Evolutionary conservation across 2,113 vertebrate genomes (phyloP).

Genomic region (Plecturocebus donacophilus): DNA sequence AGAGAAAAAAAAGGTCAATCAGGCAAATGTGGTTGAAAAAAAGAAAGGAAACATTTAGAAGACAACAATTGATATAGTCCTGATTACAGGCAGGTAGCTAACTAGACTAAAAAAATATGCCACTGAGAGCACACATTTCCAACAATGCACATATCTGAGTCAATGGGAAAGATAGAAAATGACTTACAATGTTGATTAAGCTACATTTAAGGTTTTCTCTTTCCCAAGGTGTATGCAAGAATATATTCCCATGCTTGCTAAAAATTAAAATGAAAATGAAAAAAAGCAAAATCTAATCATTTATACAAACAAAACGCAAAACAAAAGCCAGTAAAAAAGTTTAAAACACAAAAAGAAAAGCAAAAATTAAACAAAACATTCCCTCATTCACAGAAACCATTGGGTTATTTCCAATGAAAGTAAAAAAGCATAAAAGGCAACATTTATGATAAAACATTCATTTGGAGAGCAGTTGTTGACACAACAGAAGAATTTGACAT

Average conservation of each 20-base stretch:
- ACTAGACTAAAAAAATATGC: slow-evolving; percentile 83
- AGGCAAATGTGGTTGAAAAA: slow-evolving; percentile 92
- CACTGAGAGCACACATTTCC: slow-evolving; percentile 83
- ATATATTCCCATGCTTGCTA: slow-evolving; percentile 84
- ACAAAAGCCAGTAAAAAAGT: slow-evolving; percentile 70
- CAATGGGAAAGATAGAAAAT: slow-evolving; percentile 83
- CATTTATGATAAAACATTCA: slow-evolving; percentile 60
- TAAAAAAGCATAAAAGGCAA: slow-evolving; percentile 46
- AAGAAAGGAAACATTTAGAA: slow-evolving; percentile 89
- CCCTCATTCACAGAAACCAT: slow-evolving; percentile 62
- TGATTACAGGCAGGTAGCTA: slow-evolving; percentile 87
- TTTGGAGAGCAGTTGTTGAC: slow-evolving; percentile 66
- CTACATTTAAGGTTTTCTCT: slow-evolving; percentile 78
- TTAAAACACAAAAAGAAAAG: slow-evolving; percentile 64
- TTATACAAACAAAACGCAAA: slow-evolving; percentile 63
- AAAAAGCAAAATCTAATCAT: slow-evolving; percentile 61
- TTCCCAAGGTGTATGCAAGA: slow-evolving; percentile 79
- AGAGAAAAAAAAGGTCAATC: slow-evolving; percentile 96
- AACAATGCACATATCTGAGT: slow-evolving; percentile 81
- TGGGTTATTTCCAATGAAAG: slow-evolving; percentile 50
- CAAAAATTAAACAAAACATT: slow-evolving; percentile 81
- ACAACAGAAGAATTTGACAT: slow-evolving; percentile 51
- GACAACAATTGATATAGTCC: slow-evolving; percentile 91
- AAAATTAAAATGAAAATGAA: slow-evolving; percentile 57
- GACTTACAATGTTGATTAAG: slow-evolving; percentile 77